A percentile compares a stretch with the other conserved stretches of the same genome.
phyloP scores from a whole-genome alignment of 2,888 invertebrate species.

The Eulithis testata region DNA sequence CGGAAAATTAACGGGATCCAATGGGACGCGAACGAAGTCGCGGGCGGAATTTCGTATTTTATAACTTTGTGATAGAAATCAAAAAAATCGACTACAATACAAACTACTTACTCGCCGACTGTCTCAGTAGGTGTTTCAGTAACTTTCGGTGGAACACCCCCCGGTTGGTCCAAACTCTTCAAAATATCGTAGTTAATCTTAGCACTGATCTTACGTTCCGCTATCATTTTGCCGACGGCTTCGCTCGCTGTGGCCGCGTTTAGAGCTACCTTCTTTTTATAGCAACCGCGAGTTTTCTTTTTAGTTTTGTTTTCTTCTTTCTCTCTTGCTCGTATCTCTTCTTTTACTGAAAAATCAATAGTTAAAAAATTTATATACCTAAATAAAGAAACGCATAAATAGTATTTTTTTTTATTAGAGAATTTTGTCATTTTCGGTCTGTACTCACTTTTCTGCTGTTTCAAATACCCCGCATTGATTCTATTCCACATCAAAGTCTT shows the following conservation, averaged over 20 bases:
- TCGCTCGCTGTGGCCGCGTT: slow-evolving; percentile 91
- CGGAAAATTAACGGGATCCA: no score
- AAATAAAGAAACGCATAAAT: no score
- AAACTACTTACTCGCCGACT: slow-evolving; percentile 49
- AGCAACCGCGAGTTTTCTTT: slow-evolving; percentile 88
- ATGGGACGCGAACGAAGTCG: no score
- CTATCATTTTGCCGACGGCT: slow-evolving; percentile 98
- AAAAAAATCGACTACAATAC: neutral
- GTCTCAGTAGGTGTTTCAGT: slow-evolving; percentile 37
- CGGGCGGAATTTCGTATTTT: no score
- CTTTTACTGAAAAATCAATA: slow-evolving; percentile 86
- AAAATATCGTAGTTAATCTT: slow-evolving; percentile 99
- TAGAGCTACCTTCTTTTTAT: slow-evolving; percentile 85
- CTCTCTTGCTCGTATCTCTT: slow-evolving; percentile 91
- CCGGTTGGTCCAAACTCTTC: slow-evolving; percentile 88
- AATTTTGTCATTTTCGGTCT: no score
- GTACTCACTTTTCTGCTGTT: slow-evolving; percentile 89
- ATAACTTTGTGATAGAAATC: no score
- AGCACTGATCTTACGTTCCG: slow-evolving; percentile 96
- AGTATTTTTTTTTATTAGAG: no score
- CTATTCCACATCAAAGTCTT: slow-evolving; percentile 95
- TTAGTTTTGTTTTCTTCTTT: slow-evolving; percentile 95
- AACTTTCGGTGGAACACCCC: slow-evolving; percentile 50
- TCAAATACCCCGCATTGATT: slow-evolving; percentile 94
- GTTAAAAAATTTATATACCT: no score